Percentiles rank a stretch among this genome's conserved stretches.
Evolutionary conservation across 2,888 invertebrate species (phyloP).

Genomic region (Diarsia rubi): DNA sequence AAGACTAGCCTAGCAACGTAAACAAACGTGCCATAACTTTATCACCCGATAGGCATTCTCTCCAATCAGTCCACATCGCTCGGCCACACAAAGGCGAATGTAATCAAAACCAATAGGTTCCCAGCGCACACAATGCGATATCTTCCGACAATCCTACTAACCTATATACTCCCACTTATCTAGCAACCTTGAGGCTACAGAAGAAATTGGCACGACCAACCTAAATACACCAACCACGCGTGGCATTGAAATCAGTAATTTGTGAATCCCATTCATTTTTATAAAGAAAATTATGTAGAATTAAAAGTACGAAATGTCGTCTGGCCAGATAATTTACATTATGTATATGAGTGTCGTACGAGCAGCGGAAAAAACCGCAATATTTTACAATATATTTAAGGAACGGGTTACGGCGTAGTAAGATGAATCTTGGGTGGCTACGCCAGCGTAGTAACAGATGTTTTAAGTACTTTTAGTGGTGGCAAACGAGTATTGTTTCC

Average conservation of each 20-base stretch:
- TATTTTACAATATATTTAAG: constrained; percentile 70
- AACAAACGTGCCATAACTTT: constrained; percentile 46
- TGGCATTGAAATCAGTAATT: constrained; percentile 78
- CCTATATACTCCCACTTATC: constrained; percentile 76
- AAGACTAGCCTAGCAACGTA: constrained; percentile 23
- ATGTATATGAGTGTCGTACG: constrained; percentile 56
- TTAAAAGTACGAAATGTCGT: constrained; percentile 71
- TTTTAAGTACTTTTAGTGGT: constrained; percentile 38
- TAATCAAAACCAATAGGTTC: constrained; percentile 67
- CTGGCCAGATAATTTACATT: constrained; percentile 70
- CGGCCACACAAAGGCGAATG: constrained; percentile 59
- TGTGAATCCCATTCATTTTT: constrained; percentile 82
- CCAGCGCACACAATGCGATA: constrained; percentile 65
- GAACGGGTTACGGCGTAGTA: constrained; percentile 63
- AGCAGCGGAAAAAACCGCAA: constrained; percentile 67
- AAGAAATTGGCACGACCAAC: constrained; percentile 77
- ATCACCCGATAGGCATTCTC: constrained; percentile 48
- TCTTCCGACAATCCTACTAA: constrained; percentile 71
- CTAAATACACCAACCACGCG: constrained; percentile 69
- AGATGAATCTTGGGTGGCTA: constrained; percentile 29
- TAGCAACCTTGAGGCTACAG: constrained; percentile 72
- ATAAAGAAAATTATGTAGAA: constrained; percentile 71
- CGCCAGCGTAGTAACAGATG: constrained; percentile 60
- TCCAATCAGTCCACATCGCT: constrained; percentile 48
- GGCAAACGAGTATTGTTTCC: constrained; percentile 46